Base-by-base conservation (phyloP, 2,113 vertebrate species). In the Carassius gibelio region DNA sequence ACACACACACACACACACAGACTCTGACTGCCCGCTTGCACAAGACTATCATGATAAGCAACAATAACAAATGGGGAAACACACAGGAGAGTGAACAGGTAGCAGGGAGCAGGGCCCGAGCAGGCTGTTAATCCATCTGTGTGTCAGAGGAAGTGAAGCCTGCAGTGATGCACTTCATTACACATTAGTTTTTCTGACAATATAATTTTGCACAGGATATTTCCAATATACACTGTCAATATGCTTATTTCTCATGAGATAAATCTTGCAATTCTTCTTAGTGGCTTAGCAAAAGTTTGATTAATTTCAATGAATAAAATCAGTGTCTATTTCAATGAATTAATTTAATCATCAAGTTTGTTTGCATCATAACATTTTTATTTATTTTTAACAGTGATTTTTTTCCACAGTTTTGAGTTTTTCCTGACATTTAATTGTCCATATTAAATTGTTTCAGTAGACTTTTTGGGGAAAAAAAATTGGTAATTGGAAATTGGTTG, bases 71-170 rank as follows among this genome's bases (percentile, higher is more conserved):
- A 89, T 88, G 36, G 61, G 78, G 21, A 52, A 82, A 86, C 72
- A 86, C 11, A 68, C 82, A 75, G 42, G 52, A 85, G 86, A 84
- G 88, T 78, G 88, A 84, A 61, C 69, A 75, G 84, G 88, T 85
- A 81, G 82, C 88, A 85, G 75, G 75, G 88, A 87, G 88, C 88
- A 87, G n/a, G 84, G 76, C 81, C 64, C 14, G 69, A 57, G 75
- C n/a, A 50, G 78, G 72, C 77, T 82, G 72, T 78, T 87, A 84
- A 87, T 88, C 88, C 87, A 85, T 87, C 85, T 82, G 26, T n/a
- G 26, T 82, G 85, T 84, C 88, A 85, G 72, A 64, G 75, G 81
- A 72, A 86, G 77, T 34, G 17, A 52, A 64, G 69, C 71, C 86
- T 85, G 75, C 85, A 83, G 72, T 66, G 75, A 84, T 71, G 50